A percentile compares a stretch with the other conserved stretches of the same genome.
Evolutionary conservation across 1,140 invertebrate species (phyloP).

Genomic region (Drosophila albomicans): DNA sequence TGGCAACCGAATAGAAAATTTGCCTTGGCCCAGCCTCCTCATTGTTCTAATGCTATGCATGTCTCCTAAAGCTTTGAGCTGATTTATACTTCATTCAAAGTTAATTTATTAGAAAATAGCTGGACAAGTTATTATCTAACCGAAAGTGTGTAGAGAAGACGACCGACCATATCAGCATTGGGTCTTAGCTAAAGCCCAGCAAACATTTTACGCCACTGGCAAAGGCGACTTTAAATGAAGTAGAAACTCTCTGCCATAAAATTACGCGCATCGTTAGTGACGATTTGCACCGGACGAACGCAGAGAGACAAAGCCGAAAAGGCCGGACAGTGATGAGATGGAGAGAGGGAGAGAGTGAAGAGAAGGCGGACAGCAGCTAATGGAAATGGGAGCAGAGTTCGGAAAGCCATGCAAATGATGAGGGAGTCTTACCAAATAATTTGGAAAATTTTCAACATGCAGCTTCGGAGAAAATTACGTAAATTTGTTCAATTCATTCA

Average conservation of each 20-base stretch:
- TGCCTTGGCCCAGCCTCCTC: background rate
- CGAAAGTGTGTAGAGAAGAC: constrained; percentile 44
- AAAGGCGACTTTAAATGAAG: constrained; percentile 72
- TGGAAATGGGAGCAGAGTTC: constrained; percentile 38
- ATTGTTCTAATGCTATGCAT: constrained; percentile 36
- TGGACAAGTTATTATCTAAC: constrained; percentile 78
- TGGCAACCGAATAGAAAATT: background rate
- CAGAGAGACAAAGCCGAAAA: constrained; percentile 49
- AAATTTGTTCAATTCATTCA: constrained; percentile 70
- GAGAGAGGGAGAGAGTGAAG: background rate
- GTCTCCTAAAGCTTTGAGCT: constrained; percentile 55
- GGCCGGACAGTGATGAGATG: background rate
- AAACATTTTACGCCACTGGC: constrained; percentile 59
- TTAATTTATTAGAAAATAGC: constrained; percentile 82
- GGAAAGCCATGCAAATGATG: constrained; percentile 68
- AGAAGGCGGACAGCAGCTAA: constrained; percentile 1
- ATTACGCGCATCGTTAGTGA: constrained; percentile 81
- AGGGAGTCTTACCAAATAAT: constrained; percentile 58
- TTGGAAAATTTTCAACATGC: constrained; percentile 52
- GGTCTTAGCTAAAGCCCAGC: constrained; percentile 59
- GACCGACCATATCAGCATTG: constrained; percentile 61
- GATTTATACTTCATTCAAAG: constrained; percentile 80
- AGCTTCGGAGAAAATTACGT: constrained; percentile 62
- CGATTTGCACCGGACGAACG: constrained; percentile 70
- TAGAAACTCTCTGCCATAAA: constrained; percentile 79